Evolutionary conservation across 2,888 invertebrate genomes (phyloP).

Genomic region (Chydorus sphaericus): DNA sequence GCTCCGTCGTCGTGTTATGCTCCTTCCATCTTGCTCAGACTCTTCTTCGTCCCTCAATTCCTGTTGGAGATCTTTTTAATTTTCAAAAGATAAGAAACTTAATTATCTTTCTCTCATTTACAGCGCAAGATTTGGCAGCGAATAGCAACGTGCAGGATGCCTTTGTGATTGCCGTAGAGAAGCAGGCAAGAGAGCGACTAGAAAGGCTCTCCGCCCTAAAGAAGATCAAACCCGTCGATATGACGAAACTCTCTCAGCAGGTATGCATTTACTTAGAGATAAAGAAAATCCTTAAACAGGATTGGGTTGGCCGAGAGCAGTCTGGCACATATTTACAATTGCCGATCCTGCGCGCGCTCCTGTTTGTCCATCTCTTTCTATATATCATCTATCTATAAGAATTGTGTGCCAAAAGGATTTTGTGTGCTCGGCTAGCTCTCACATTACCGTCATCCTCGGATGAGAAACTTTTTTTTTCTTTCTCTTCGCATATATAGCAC

Average conservation of each 20-base stretch:
- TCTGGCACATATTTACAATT: too few species aligned
- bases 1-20: neutral
- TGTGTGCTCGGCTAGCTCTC: too few species aligned
- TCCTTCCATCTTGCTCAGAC: neutral
- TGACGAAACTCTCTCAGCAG: slow-evolving; percentile 77
- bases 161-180: slow-evolving; percentile 94
- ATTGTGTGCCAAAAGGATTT: too few species aligned
- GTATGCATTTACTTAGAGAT: slow-evolving; percentile 34
- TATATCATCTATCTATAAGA: too few species aligned
- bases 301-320: too few species aligned
- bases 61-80: neutral
- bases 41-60: neutral
- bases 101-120: slow-evolving; percentile 26
- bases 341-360: too few species aligned
- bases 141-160: slow-evolving; percentile 83
- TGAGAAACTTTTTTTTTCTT: too few species aligned
- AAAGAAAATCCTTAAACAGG: too few species aligned
- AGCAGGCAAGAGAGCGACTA: slow-evolving; percentile 77
- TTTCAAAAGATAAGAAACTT: neutral
- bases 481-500: too few species aligned
- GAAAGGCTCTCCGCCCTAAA: slow-evolving; percentile 83
- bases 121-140: slow-evolving; percentile 69
- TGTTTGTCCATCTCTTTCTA: too few species aligned
- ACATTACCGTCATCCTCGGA: too few species aligned
- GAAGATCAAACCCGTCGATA: slow-evolving; percentile 83